phyloP scores from a whole-genome alignment of 2,888 invertebrate genomes.

The Merodon equestris region DNA sequence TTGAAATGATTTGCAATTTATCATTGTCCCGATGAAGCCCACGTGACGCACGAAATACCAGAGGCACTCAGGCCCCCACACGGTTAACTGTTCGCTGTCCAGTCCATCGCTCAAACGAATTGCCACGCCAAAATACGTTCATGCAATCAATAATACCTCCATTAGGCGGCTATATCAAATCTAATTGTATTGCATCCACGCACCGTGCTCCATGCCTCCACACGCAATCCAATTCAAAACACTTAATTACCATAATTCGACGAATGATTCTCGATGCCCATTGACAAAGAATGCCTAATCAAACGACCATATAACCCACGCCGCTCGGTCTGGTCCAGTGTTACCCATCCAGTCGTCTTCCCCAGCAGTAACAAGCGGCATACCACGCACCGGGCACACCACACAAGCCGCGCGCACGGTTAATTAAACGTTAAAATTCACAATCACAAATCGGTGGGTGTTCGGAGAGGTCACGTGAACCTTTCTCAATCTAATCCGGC shows the following conservation, averaged over 20 bases:
- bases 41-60: constrained; percentile 37
- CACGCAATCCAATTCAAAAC: constrained; percentile 12
- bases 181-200: constrained; percentile 48
- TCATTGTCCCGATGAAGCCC: constrained; percentile 31
- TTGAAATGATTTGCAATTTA: constrained; percentile 39
- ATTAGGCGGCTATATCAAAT: constrained; percentile 39
- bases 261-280: constrained; percentile 33
- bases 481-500: constrained; percentile 28
- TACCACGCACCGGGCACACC: too few relatives aligned
- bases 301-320: constrained; percentile 31
- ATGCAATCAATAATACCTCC: constrained; percentile 42
- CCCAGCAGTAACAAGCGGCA: too few relatives aligned
- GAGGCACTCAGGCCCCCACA: constrained; percentile 16
- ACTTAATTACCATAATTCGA: constrained; percentile 55
- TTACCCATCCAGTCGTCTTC: too few relatives aligned
- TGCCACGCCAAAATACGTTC: constrained; percentile 1
- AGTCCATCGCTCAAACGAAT: constrained; percentile 21
- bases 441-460: constrained; percentile 40
- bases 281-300: constrained; percentile 53
- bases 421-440: constrained; percentile 56
- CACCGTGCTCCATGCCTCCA: not conserved
- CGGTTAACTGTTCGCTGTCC: not conserved
- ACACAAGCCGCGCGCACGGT: constrained; percentile 19
- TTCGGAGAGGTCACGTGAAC: constrained; percentile 5
- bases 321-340: not conserved